phyloP scores from a whole-genome alignment of 2,888 invertebrate genomes.

The Agriopis aurantiaria region DNA sequence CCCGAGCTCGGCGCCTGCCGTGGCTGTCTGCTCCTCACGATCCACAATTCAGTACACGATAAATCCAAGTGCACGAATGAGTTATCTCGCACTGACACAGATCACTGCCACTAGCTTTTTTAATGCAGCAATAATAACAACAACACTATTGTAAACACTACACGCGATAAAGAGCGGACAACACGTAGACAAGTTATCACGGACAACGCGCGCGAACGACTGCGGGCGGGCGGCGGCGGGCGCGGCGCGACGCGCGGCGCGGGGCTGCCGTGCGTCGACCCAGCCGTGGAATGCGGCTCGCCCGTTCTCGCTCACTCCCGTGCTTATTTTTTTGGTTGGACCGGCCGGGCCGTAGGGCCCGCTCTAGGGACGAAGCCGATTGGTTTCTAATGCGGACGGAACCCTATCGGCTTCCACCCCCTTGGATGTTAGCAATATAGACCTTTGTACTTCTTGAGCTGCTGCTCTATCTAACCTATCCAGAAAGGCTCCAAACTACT shows the following conservation, averaged over 20 bases:
- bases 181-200: conserved; percentile 63
- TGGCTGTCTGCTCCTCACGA: conserved; percentile 69
- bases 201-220: conserved; percentile 80
- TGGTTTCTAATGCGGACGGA: conserved; percentile 19
- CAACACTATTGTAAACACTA: conserved; percentile 79
- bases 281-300: conserved; percentile 82
- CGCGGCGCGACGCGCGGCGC: conserved; percentile 53
- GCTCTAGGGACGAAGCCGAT: conserved; percentile 45
- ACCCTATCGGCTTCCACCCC: conserved; percentile 11
- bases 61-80: conserved; percentile 49
- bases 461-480: background rate
- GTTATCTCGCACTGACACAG: conserved; percentile 62
- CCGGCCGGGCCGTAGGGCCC: conserved; percentile 54
- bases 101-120: conserved; percentile 72
- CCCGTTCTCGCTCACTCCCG: conserved; percentile 73
- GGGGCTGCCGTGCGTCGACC: conserved; percentile 64
- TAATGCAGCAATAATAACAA: conserved; percentile 65
- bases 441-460: too few species aligned
- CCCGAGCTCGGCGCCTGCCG: conserved; percentile 83
- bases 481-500: background rate
- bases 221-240: conserved; percentile 43
- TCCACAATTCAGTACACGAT: conserved; percentile 64
- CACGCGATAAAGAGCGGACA: conserved; percentile 68
- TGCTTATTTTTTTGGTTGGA: conserved; percentile 73
- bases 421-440: conserved; percentile 5